phyloP scores from a whole-genome alignment of 1,140 invertebrate genomes.

The Neotoxoptera formosana region DNA sequence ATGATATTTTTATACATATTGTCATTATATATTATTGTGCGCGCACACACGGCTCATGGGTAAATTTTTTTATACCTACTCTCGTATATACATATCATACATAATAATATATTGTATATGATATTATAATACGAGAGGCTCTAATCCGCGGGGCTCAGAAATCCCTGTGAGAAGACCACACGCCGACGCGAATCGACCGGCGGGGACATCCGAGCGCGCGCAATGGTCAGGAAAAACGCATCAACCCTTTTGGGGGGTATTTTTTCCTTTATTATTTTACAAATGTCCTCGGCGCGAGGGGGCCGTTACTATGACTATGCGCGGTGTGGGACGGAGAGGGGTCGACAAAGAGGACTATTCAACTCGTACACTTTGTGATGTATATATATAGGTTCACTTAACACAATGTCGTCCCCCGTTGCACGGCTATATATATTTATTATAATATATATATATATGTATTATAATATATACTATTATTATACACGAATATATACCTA shows the following conservation, averaged over 20 bases:
- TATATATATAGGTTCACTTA: background rate
- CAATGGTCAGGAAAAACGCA: slow-evolving; percentile 54
- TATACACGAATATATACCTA: background rate
- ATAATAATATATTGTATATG: background rate
- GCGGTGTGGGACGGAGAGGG: background rate
- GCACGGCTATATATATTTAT: background rate
- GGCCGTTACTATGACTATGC: background rate
- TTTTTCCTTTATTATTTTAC: slow-evolving; percentile 31
- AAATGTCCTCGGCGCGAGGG: background rate
- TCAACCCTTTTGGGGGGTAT: slow-evolving; percentile 30
- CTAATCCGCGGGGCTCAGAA: background rate
- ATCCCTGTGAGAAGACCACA: slow-evolving; percentile 28
- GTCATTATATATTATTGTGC: background rate
- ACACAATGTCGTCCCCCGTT: slow-evolving; percentile 9
- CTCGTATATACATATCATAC: background rate
- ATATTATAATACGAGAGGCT: background rate
- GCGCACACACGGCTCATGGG: background rate
- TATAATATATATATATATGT: too few relatives aligned
- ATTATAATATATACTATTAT: background rate
- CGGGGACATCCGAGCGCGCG: background rate
- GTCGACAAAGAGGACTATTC: slow-evolving; percentile 25
- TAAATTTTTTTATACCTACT: background rate
- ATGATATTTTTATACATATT: too few relatives aligned
- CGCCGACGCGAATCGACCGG: background rate
- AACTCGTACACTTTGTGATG: background rate